Percentiles rank a stretch among this genome's conserved stretches.
Conservation (phyloP, 2,797 vertebrate species). For the Halcyon leucocephala region DNA sequence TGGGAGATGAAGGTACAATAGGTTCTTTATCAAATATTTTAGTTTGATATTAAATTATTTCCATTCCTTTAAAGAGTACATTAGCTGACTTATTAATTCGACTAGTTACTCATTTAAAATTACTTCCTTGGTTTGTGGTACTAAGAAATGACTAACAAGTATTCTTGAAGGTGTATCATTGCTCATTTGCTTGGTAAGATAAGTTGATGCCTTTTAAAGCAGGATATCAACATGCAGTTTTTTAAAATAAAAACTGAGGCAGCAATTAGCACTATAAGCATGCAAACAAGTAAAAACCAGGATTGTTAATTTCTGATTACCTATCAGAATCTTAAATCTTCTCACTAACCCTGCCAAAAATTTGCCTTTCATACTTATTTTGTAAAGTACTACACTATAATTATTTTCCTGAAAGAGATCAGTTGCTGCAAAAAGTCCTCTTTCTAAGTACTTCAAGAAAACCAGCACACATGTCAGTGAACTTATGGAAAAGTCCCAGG, state of each 20-base stretch:
- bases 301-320: neutral
- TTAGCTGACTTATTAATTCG: constrained; percentile 67
- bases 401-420: constrained; percentile 36
- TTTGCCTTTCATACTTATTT: constrained; percentile 36
- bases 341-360: neutral
- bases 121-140: constrained; percentile 34
- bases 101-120: constrained; percentile 68
- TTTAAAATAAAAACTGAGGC: neutral
- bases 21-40: constrained; percentile 52
- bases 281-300: neutral
- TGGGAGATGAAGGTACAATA: neutral
- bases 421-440: constrained; percentile 12
- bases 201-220: constrained; percentile 19
- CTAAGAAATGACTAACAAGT: constrained; percentile 59
- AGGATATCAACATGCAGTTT: neutral
- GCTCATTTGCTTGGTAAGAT: neutral
- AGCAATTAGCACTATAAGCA: neutral
- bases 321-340: constrained; percentile 16
- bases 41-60: constrained; percentile 68
- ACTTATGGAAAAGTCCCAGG: constrained; percentile 25
- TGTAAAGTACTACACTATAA: constrained; percentile 18
- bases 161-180: constrained; percentile 11
- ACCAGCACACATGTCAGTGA: neutral
- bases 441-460: constrained; percentile 30
- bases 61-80: constrained; percentile 51